A percentile compares a stretch with the other conserved stretches of the same genome.
Evolutionary conservation across 23 tunicate genomes (phyloP).

Genomic region (Halocynthia roretzi): DNA sequence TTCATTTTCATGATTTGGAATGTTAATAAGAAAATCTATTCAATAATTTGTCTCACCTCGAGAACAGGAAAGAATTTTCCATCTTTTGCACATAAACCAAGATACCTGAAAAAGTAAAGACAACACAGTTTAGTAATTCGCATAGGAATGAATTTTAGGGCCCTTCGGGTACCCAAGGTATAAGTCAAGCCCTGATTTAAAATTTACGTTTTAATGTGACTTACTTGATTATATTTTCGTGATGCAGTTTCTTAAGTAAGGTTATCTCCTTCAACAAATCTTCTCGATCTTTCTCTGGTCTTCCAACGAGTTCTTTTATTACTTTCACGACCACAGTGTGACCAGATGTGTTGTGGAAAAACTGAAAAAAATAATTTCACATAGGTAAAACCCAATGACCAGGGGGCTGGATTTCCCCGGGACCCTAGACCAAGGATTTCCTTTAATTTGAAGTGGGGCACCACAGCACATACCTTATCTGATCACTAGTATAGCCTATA

Average conservation of each 20-base stretch:
- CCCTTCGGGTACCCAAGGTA: no score
- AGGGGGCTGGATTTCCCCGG: no score
- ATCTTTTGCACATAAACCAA: conserved; percentile 16
- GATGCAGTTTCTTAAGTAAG: conserved; percentile 2
- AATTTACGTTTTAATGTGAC: no score
- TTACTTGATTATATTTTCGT: conserved; percentile 12
- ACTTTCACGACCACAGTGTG: conserved; percentile 13
- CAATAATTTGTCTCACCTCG: neutral
- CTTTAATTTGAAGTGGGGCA: no score
- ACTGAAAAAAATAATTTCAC: no score
- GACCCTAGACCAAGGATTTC: no score
- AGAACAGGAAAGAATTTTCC: conserved; percentile 13
- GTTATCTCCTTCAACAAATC: conserved; percentile 3
- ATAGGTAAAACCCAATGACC: no score
- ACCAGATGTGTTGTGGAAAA: neutral
- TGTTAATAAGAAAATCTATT: neutral
- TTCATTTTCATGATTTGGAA: neutral
- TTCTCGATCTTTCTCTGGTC: conserved; percentile 2
- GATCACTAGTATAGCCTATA: no score
- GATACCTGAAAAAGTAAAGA: conserved; percentile 6
- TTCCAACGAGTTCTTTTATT: neutral
- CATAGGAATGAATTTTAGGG: no score
- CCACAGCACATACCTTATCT: no score
- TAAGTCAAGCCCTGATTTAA: no score
- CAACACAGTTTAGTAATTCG: neutral